Base-by-base conservation (phyloP, 2,797 vertebrate genomes). In the Melanotaenia nigrans region DNA sequence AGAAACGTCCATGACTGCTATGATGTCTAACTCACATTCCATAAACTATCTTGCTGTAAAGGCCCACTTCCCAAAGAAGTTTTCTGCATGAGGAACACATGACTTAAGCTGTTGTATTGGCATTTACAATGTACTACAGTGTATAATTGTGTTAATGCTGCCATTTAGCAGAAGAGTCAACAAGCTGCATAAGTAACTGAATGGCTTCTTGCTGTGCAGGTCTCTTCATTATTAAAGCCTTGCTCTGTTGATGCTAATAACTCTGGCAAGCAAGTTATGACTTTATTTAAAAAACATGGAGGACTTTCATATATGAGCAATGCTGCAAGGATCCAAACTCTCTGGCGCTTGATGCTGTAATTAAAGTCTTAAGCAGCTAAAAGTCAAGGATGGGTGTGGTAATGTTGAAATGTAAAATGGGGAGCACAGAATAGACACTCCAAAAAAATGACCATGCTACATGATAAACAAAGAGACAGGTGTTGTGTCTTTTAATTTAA, bases 331-430 rank as follows among this genome's bases (percentile, higher is more conserved):
- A 86, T 58, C 67, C 28, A 3, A 51, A 58, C 64, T 75, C 74
- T 63, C 55, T 64, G 18, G 35, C 51, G 58, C 59, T 70, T 60
- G 65, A 76, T 80, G 76, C 74, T 82, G 75, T 88, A 87, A 86
- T 90, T 87, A 87, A 80, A 73, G 73, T 71, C 79, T 82, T 85
- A 86, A 72, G 80, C 49, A 78, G 73, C 75, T 84, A 79, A 80
- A 83, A 79, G 85, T 75, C 78, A 65, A 73, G 66, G 66, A 59
- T 8, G 78, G 53, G 86, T 81, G 90, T 88, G 90, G 85, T 71
- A 73, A 58, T 35, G 65, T 28, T 77, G 65, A 77, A 71, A 75
- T 75, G 67, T 68, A 80, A 71, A 77, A 36, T 22, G 33, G 69
- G 62, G 65, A 73, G 66, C 42, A 75, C 38, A 66, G 85, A 88